These are phyloP conservation scores for Cryptotermes secundus DNA, from an alignment of 1,140 invertebrate species.

Conservation along the genomic window DNA sequence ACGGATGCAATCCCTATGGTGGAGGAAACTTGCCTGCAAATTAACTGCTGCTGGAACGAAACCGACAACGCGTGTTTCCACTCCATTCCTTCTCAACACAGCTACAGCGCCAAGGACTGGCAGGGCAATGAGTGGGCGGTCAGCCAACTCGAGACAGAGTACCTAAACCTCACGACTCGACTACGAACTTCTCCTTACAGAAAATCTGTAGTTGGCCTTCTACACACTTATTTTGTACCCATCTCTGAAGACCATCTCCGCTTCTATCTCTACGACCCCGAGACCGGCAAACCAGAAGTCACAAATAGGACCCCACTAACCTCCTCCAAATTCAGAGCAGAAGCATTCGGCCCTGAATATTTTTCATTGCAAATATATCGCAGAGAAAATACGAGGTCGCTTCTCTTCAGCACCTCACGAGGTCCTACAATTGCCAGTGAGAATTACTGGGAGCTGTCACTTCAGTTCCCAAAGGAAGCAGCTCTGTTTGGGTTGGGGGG, in stretches of 20 bases:
- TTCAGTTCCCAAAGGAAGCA: conserved; percentile 42
- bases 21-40: conserved; percentile 35
- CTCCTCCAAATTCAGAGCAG: background rate
- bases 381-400: background rate
- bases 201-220: conserved; percentile 21
- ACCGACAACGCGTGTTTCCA: conserved; percentile 38
- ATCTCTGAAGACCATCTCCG: conserved; percentile 31
- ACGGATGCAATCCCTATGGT: background rate
- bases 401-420: conserved; percentile 45
- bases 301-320: background rate
- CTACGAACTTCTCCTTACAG: conserved; percentile 24
- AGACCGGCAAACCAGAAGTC: background rate
- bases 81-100: conserved; percentile 38
- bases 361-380: conserved; percentile 26
- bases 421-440: conserved; percentile 49
- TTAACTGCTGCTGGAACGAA: conserved; percentile 39
- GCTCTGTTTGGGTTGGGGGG: conserved; percentile 40
- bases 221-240: background rate
- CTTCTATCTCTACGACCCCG: conserved; percentile 11
- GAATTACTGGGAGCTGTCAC: conserved; percentile 49
- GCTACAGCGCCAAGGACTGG: conserved; percentile 33
- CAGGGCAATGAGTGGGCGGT: background rate
- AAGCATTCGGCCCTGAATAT: conserved; percentile 34
- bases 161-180: conserved; percentile 28
- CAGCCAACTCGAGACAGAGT: background rate